phyloP scores from a whole-genome alignment of 30 jellyfish, hydroid and myxozoan species.

The Pelagia noctiluca region DNA sequence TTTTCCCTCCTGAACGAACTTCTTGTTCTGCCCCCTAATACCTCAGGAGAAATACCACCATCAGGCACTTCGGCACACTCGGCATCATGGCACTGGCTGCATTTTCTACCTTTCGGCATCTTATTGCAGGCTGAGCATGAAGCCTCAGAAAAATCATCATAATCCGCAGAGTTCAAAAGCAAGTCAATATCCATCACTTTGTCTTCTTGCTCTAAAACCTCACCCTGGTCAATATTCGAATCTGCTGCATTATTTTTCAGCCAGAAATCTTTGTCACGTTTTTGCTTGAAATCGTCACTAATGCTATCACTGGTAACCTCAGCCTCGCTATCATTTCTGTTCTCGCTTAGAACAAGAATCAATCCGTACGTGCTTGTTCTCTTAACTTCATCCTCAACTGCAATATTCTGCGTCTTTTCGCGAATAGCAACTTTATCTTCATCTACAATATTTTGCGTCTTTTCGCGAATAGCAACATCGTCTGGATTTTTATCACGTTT shows the following conservation, averaged over 20 bases:
- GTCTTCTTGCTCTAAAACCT: neutral
- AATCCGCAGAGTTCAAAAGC: conserved; percentile 22
- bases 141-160: conserved; percentile 17
- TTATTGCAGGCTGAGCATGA: too few species aligned
- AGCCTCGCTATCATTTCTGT: conserved; percentile 2
- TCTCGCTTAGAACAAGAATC: conserved; percentile 53
- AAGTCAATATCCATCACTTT: conserved; percentile 56
- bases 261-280: conserved; percentile 37
- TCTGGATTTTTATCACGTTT: too few species aligned
- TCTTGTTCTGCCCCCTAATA: conserved; percentile 4
- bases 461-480: too few species aligned
- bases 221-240: neutral
- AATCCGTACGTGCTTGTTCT: conserved; percentile 63
- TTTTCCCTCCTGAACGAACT: conserved; percentile 62
- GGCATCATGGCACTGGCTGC: conserved; percentile 4
- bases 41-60: conserved; percentile 18
- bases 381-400: conserved; percentile 23
- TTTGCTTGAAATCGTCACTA: neutral
- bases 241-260: neutral
- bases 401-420: neutral
- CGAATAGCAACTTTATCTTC: neutral
- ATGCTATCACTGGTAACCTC: too few species aligned
- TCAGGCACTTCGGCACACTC: neutral
- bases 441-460: too few species aligned
- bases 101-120: too few species aligned